phyloP scores from a whole-genome alignment of 2,797 vertebrate species.

The Artibeus lituratus region DNA sequence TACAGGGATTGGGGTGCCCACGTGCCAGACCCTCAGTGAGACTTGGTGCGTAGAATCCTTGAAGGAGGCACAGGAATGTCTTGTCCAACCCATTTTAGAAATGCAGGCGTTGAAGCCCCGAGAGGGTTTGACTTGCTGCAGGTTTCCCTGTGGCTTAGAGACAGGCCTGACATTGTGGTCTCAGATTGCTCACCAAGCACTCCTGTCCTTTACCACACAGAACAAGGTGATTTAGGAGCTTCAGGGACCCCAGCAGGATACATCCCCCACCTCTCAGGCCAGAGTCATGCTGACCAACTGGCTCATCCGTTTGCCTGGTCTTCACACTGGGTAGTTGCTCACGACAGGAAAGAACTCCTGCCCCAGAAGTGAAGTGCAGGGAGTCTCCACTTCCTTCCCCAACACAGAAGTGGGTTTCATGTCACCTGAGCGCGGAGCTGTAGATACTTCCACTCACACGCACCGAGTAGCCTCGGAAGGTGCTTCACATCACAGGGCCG shows the following conservation, averaged over 20 bases:
- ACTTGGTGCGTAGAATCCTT: neutral
- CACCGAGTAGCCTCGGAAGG: neutral
- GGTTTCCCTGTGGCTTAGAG: neutral
- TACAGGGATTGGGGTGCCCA: neutral
- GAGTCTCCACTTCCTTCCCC: too few species aligned
- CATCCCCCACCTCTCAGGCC: neutral
- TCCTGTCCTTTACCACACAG: too few species aligned
- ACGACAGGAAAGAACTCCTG: neutral
- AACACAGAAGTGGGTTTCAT: fast-evolving
- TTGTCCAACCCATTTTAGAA: neutral
- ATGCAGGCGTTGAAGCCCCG: neutral
- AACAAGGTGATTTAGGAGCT: neutral
- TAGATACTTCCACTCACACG: fast-evolving
- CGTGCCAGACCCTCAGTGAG: fast-evolving
- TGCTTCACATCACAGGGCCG: too few species aligned
- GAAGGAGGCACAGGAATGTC: neutral
- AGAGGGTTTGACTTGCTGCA: neutral
- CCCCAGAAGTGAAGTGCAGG: neutral
- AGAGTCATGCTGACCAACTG: neutral
- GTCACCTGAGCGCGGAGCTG: neutral
- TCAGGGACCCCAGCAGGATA: neutral
- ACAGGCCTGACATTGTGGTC: neutral
- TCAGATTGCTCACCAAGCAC: neutral
- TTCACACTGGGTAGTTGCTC: neutral
- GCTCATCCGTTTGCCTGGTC: neutral